Conservation (phyloP, 1,140 invertebrate species). For the Bathynomus jamesi region DNA sequence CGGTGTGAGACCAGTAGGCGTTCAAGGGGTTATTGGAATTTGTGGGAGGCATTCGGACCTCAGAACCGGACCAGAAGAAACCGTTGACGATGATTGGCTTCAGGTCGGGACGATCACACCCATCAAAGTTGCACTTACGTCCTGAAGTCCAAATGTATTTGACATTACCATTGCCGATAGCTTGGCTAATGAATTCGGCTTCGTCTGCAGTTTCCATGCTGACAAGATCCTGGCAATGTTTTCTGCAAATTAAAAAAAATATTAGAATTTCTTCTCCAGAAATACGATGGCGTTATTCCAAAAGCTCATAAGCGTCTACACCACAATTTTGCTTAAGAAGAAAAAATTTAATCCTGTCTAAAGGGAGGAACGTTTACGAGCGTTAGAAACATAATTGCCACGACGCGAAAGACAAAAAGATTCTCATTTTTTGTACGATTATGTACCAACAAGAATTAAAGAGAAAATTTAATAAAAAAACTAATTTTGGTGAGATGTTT, state of each 20-base stretch:
- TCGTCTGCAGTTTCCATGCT: slow-evolving; percentile 81
- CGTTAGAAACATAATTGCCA: no score
- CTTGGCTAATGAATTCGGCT: slow-evolving; percentile 81
- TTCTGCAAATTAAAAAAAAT: slow-evolving; percentile 54
- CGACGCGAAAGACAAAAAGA: no score
- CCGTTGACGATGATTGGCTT: slow-evolving; percentile 81
- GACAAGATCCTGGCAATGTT: slow-evolving; percentile 88
- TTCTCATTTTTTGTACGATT: no score
- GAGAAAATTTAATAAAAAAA: no score
- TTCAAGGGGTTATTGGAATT: slow-evolving; percentile 59
- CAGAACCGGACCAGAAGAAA: slow-evolving; percentile 89
- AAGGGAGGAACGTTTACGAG: background rate
- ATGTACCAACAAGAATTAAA: no score
- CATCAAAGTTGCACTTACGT: slow-evolving; percentile 83
- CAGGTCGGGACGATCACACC: slow-evolving; percentile 69
- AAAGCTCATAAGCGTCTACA: slow-evolving; percentile 54
- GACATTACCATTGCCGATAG: slow-evolving; percentile 59
- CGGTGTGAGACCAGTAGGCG: slow-evolving; percentile 78
- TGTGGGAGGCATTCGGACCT: slow-evolving; percentile 77
- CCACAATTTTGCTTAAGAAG: background rate
- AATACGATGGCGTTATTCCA: no score
- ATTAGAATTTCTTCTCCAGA: no score
- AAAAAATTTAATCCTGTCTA: background rate
- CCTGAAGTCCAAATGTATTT: slow-evolving; percentile 77
- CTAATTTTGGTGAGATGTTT: no score